Evolutionary conservation across 2,113 vertebrate genomes (phyloP).

Genomic region (Carollia perspicillata): DNA sequence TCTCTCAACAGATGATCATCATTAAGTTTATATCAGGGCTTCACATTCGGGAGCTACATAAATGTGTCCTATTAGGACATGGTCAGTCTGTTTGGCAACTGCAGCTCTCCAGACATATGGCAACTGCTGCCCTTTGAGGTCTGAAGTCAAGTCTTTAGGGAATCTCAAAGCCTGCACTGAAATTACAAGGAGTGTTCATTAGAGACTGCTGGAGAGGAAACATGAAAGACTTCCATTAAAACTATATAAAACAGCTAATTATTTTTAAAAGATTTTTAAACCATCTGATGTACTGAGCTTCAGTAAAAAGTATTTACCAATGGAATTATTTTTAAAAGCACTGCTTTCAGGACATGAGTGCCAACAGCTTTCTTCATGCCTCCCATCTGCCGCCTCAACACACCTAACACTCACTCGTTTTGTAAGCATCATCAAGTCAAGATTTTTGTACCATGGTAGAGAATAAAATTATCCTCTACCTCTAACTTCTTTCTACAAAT

Average conservation of each 20-base stretch:
- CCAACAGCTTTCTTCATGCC: background rate
- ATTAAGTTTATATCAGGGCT: conserved; percentile 80
- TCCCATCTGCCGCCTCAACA: background rate
- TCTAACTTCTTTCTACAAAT: background rate
- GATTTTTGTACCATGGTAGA: background rate
- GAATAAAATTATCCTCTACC: background rate
- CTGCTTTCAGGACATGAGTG: conserved; percentile 45
- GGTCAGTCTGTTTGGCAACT: conserved; percentile 84
- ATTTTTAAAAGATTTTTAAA: conserved; percentile 83
- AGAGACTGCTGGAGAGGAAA: conserved; percentile 84
- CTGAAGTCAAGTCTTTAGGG: conserved; percentile 87
- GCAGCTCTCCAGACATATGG: conserved; percentile 85
- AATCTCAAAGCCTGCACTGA: conserved; percentile 82
- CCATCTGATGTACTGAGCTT: conserved; percentile 68
- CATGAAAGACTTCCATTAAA: conserved; percentile 81
- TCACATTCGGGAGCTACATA: conserved; percentile 74
- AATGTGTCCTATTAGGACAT: conserved; percentile 86
- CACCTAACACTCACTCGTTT: background rate
- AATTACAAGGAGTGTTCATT: conserved; percentile 85
- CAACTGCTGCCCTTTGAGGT: conserved; percentile 87
- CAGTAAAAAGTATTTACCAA: conserved; percentile 77
- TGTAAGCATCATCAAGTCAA: background rate
- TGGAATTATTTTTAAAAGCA: conserved; percentile 69
- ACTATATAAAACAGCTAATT: conserved; percentile 84
- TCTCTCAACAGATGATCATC: conserved; percentile 84